Evolutionary conservation across 2,888 invertebrate genomes (phyloP), one percentile per base, ranked within the genome.

Genomic region (Pomacea canaliculata): DNA sequence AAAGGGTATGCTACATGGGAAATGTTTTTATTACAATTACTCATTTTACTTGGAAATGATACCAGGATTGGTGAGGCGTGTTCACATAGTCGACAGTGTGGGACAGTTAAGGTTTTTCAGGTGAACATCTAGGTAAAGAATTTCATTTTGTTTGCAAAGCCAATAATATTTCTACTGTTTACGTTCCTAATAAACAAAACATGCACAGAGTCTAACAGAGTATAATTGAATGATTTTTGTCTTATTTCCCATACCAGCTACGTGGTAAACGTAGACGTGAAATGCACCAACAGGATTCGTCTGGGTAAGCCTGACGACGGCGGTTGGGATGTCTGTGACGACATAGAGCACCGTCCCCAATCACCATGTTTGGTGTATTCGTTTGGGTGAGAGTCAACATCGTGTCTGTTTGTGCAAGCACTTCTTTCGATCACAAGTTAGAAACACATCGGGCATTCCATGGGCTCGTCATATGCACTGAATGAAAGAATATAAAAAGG

Each of bases 301-400:
- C 66, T 80, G 76, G 80, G 80, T 10, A 67, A 70, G 1, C 5
- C 75, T 8, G 76, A 69, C 62, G 76, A 80, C 60, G 78, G 80
- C 18, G 80, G 80, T 7, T 80, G 80, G 80, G 80, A 80, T 18
- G 69, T 80, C 23, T 80, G 80, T 73, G 78, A 78, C 62, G 78
- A 80, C 62, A 16, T 3, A 0, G 63, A 70, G 10, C 76, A 72
- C 18, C 51, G 77, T n/a, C 80, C 80, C n/a, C 10, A 16, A 0
- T 60, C 19, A 7, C 77, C 78, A 0, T 80, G 80, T 68, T 60
- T 80, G n/a, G 72, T 80, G 27, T 80, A 80, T 65, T 78, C 78
- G 0, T 80, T 80, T 66, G 80, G 80, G 63, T 71, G n/a, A 71
- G 71, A 62, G 46, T 9, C 27, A 19, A 56, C 51, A 56, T 10